Evolutionary conservation across 2,113 vertebrate genomes (phyloP).

Genomic region (Cepphus grylle): DNA sequence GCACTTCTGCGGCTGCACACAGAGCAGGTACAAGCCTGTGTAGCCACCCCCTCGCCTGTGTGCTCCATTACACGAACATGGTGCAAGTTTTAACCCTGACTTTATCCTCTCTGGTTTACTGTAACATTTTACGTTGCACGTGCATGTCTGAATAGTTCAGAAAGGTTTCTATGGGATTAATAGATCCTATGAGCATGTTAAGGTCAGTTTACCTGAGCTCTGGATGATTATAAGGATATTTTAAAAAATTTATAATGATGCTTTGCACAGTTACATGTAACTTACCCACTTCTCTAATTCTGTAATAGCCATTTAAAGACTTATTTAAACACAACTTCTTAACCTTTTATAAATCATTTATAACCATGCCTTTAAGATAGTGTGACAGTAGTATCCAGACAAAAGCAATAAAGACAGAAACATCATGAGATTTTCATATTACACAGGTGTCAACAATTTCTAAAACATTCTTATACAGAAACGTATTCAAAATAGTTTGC

Average conservation of each 20-base stretch:
- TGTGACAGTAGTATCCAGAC: background rate
- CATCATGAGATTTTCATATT: background rate
- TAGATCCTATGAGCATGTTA: background rate
- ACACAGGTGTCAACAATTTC: background rate
- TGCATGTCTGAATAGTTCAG: background rate
- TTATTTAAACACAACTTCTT: background rate
- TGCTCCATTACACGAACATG: background rate
- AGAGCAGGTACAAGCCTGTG: background rate
- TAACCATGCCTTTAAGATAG: background rate
- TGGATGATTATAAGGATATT: background rate
- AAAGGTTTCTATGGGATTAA: background rate
- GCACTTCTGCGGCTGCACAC: rapidly evolving
- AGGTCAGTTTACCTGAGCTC: background rate
- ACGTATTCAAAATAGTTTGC: background rate
- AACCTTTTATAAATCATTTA: background rate
- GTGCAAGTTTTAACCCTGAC: background rate
- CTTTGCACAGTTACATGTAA: background rate
- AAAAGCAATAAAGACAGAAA: background rate
- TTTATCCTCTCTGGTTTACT: background rate
- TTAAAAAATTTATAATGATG: background rate
- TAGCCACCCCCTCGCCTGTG: background rate
- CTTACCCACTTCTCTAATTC: background rate
- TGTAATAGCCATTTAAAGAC: background rate
- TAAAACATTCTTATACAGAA: background rate
- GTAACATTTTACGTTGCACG: background rate